Evolutionary conservation across 2,797 vertebrate species (phyloP).

Genomic region (Lacerta viridis): DNA sequence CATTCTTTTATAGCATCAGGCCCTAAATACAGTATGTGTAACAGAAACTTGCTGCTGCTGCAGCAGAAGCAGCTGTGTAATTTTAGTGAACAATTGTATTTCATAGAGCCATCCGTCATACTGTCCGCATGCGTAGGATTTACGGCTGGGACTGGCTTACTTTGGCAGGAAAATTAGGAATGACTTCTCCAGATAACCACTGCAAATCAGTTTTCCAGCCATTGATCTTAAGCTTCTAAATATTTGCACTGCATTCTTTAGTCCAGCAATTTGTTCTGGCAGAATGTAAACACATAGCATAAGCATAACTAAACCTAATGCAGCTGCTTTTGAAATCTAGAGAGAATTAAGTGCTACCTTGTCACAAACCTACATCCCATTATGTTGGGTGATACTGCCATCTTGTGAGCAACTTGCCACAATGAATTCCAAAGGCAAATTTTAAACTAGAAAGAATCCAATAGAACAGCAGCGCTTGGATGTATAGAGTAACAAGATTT

Average conservation of each 20-base stretch:
- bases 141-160: background rate
- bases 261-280: background rate
- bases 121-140: background rate
- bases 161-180: background rate
- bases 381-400: background rate
- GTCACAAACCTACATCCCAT: background rate
- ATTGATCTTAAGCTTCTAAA: constrained; percentile 17
- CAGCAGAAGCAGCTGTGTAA: background rate
- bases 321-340: background rate
- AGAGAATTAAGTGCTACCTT: background rate
- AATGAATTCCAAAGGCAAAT: background rate
- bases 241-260: background rate
- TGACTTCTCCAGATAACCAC: background rate
- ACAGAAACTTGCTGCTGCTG: background rate
- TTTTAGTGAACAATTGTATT: constrained; percentile 7
- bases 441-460: background rate
- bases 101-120: constrained; percentile 5
- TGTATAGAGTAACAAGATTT: background rate
- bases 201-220: background rate
- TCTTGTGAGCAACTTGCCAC: rapidly evolving
- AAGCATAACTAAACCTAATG: background rate
- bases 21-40: constrained; percentile 23
- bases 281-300: constrained; percentile 8
- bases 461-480: background rate
- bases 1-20: background rate